Percentiles rank a stretch among this genome's conserved stretches.
These are phyloP conservation scores for Synergus gifuensis DNA, from an alignment of 2,888 invertebrate genomes.

Conservation along the genomic window DNA sequence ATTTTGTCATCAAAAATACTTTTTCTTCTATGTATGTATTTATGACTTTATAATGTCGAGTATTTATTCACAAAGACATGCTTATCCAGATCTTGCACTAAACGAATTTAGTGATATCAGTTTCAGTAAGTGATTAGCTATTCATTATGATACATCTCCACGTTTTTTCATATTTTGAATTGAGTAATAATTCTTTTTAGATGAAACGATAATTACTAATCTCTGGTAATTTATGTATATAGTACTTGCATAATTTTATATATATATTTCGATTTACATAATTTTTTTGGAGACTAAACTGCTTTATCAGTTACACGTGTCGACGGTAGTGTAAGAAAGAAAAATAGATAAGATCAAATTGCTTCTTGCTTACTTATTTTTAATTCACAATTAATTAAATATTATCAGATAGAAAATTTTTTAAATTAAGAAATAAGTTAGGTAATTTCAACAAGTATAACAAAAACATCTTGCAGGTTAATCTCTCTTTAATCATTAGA, in stretches of 20 bases:
- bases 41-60: not conserved
- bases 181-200: not conserved
- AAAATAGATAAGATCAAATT: not conserved
- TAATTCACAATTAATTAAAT: not conserved
- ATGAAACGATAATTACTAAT: not conserved
- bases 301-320: not conserved
- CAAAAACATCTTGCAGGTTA: not conserved
- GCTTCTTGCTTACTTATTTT: not conserved
- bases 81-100: not conserved
- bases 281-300: not conserved
- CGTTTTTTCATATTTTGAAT: not conserved
- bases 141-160: not conserved
- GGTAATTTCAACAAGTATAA: too few species aligned
- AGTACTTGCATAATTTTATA: not conserved
- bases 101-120: not conserved
- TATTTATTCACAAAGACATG: not conserved
- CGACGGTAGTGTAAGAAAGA: not conserved
- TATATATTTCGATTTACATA: not conserved
- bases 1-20: too few species aligned
- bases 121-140: not conserved
- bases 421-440: not conserved
- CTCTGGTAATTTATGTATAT: not conserved
- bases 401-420: not conserved
- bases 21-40: too few species aligned
- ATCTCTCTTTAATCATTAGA: not conserved